Conservation (phyloP, 2,797 vertebrate species). For the Esox masquinongy region DNA sequence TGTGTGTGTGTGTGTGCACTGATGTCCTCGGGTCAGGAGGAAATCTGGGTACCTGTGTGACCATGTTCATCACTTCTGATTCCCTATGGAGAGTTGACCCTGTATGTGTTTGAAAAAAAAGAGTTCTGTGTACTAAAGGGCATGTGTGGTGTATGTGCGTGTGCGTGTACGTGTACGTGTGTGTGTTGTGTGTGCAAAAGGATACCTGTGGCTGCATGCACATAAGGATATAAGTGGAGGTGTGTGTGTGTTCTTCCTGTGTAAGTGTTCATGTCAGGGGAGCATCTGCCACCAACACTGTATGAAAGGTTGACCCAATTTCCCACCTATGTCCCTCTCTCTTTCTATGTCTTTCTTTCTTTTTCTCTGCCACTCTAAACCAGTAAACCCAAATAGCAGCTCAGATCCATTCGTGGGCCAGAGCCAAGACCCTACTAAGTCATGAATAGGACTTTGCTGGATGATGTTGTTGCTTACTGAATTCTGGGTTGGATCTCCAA, state of each 20-base stretch:
- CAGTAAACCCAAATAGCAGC: background rate
- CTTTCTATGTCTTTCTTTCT: conserved; percentile 29
- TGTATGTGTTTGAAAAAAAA: background rate
- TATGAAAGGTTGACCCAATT: conserved; percentile 69
- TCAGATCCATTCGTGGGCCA: background rate
- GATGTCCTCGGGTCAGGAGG: background rate
- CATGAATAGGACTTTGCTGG: no score
- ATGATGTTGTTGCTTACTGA: background rate
- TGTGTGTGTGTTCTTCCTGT: conserved; percentile 13
- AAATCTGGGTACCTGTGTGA: background rate
- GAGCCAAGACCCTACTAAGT: no score
- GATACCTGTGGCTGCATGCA: no score
- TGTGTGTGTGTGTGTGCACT: background rate
- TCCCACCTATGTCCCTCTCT: conserved; percentile 8
- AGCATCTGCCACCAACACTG: conserved; percentile 49
- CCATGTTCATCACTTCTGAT: background rate
- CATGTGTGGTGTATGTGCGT: background rate
- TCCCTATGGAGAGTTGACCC: background rate
- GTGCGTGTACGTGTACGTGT: no score
- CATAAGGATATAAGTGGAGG: background rate
- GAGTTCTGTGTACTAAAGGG: no score
- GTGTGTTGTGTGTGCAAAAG: background rate
- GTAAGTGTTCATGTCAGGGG: conserved; percentile 23
- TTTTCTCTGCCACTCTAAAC: conserved; percentile 44
- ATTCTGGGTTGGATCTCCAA: background rate